phyloP scores from a whole-genome alignment of 2,888 invertebrate species.

The Platycnemis pennipes region DNA sequence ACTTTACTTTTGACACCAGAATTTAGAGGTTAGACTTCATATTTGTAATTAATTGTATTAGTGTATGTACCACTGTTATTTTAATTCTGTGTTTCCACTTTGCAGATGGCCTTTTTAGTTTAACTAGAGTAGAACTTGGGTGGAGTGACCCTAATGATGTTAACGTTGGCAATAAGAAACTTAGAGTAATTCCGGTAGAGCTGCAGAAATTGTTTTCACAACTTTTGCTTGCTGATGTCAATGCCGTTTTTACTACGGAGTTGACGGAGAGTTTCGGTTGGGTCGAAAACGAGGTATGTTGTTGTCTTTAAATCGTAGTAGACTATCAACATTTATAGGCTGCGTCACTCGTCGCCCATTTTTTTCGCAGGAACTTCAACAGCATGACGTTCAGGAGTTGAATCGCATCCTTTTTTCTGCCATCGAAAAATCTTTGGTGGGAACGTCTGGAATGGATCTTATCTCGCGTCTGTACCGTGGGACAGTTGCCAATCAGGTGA shows the following conservation, averaged over 20 bases:
- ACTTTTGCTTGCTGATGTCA: slow-evolving; percentile 66
- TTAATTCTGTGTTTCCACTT: neutral
- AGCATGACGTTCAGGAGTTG: slow-evolving; percentile 70
- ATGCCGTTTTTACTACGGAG: slow-evolving; percentile 62
- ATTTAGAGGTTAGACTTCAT: slow-evolving; percentile 36
- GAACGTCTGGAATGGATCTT: slow-evolving; percentile 68
- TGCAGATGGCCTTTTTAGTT: slow-evolving; percentile 59
- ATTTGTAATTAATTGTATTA: neutral
- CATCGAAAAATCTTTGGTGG: slow-evolving; percentile 69
- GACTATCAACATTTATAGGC: neutral
- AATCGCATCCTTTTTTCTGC: slow-evolving; percentile 69
- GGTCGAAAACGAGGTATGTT: slow-evolving; percentile 65
- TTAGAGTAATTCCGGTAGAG: slow-evolving; percentile 69
- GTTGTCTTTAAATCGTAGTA: neutral
- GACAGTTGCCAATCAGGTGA: slow-evolving; percentile 68
- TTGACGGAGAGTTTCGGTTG: slow-evolving; percentile 70
- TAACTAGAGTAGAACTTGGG: slow-evolving; percentile 66
- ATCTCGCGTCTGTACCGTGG: slow-evolving; percentile 69
- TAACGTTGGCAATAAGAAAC: slow-evolving; percentile 5
- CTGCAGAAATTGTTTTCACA: slow-evolving; percentile 69
- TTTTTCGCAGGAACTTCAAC: slow-evolving; percentile 67
- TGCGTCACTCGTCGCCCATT: neutral
- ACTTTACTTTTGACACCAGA: slow-evolving; percentile 62
- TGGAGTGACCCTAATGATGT: slow-evolving; percentile 26
- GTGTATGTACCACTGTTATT: neutral